Base-by-base conservation (phyloP, 2,888 invertebrate species). In the Venusia cambrica region DNA sequence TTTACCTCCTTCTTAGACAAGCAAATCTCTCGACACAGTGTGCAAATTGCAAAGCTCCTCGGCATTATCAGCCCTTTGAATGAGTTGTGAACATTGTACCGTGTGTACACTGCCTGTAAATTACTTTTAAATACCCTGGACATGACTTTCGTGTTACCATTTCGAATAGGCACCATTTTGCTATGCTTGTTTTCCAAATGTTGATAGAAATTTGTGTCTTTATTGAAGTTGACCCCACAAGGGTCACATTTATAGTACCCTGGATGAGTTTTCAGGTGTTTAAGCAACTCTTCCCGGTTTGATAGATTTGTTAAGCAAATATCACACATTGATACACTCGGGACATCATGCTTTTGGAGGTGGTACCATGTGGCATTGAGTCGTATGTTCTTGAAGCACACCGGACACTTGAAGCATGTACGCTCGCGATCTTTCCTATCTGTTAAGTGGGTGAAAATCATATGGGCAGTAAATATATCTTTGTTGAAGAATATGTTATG, bases 401-500 rank as follows among this genome's bases (percentile, higher is more conserved):
- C 43, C 0, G 75, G 72, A 10, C 81, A 83, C 1, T 24, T 16
- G 18, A 21, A 51, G 0, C 1, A 4, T 9, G 4, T 24, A 0
- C 2, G 1, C 2, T 1, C 22, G 0, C 4, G 13, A 3, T 35
- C 7, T 0, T 12, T 1, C 2, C 8, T 11, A 2, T 18, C 37
- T 6, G 34, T 2, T 0, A 34, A 35, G 24, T 66, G 67, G 0
- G 22, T 24, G 1, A 47, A 39, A 0, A 20, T 15, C 0, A 74
- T 61, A 8, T 81, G 83, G 0, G 51, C 14, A 0, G 38, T 8
- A 0, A 83, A 26, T 0, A 73, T 29, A 0, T 39, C 18, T 18
- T 80, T 80, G 37, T 79, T 79, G 44, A 80, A 81, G 47, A 76
- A 80, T 2, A 80, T 22, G 0, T 50, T 32, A 0, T 46, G 8